phyloP scores from a whole-genome alignment of 1,140 invertebrate genomes.

The Rhyzopertha dominica region DNA sequence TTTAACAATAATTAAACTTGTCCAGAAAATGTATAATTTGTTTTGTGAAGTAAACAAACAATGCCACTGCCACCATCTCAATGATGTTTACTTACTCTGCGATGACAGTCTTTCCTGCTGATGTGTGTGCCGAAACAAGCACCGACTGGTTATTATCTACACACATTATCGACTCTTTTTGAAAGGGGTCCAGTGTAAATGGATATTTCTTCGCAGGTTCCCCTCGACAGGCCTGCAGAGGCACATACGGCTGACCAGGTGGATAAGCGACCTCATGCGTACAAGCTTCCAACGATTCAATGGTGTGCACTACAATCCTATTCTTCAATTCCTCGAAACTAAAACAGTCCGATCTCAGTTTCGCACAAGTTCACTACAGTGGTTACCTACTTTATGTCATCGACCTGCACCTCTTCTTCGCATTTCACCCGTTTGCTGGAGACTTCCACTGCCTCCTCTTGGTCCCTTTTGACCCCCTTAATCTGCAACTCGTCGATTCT shows the following conservation, averaged over 20 bases:
- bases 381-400: slow-evolving; percentile 39
- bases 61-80: too few relatives aligned
- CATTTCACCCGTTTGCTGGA: slow-evolving; percentile 21
- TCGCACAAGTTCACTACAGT: too few relatives aligned
- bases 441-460: slow-evolving; percentile 11
- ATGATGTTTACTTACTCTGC: slow-evolving; percentile 92
- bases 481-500: neutral
- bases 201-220: slow-evolving; percentile 89
- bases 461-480: slow-evolving; percentile 16
- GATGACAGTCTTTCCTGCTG: slow-evolving; percentile 99
- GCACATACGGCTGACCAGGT: slow-evolving; percentile 75
- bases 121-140: slow-evolving; percentile 97
- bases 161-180: slow-evolving; percentile 95
- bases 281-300: slow-evolving; percentile 85
- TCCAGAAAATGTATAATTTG: too few relatives aligned
- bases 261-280: slow-evolving; percentile 92
- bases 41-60: too few relatives aligned
- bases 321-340: slow-evolving; percentile 57
- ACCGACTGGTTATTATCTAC: slow-evolving; percentile 98
- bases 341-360: too few relatives aligned
- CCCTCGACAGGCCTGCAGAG: slow-evolving; percentile 54
- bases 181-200: slow-evolving; percentile 97
- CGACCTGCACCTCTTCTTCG: slow-evolving; percentile 29
- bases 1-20: too few relatives aligned
- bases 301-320: slow-evolving; percentile 76